Evolutionary conservation across 2,888 invertebrate genomes (phyloP), one percentile per base, ranked within the genome.

Genomic region (Fissipunctia ypsillon): DNA sequence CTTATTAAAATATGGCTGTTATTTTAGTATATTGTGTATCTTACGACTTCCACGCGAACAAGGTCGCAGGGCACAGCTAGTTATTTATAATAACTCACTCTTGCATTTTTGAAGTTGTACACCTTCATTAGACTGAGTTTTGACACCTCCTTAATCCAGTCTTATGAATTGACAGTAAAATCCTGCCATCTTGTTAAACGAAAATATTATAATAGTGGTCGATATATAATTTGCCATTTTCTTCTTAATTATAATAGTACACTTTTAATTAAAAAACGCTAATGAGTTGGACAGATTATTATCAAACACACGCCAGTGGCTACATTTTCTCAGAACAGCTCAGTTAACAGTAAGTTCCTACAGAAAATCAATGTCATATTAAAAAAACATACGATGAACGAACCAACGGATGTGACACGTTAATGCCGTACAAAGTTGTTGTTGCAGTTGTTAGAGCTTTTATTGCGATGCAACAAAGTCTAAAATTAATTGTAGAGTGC

Each of bases 331-430:
- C 60, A 25, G 45, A 59, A 81, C 66, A 61, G 43, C 38, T 78
- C 74, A 73, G 59, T 70, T 59, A 81, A 63, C 64, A 78, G 64
- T 71, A 50, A 69, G 52, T 80, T 79, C 19, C 50, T 57, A 89
- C 81, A 90, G 89, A 91, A 93, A 94, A 93, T 92, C 91, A 92
- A 93, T 94, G 91, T 88, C 91, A 92, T 92, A 93, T 94, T 93
- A 94, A 93, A 93, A 93, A 93, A 89, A 91, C 90, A 93, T 91
- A 91, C 90, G 91, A 78, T 83, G 78, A 79, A 81, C 86, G 87
- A 84, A 85, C 86, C 86, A 88, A 86, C 91, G 92, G 92, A 93
- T 92, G 91, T 92, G 91, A 91, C 92, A 90, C 89, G 92, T 91
- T 82, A 83, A 81, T 83, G 78, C 80, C 66, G 54, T 83, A 90